Evolutionary conservation across 2,888 invertebrate genomes (phyloP), one percentile per base, ranked within the genome.

Genomic region (Enoplolaimus lenunculus): DNA sequence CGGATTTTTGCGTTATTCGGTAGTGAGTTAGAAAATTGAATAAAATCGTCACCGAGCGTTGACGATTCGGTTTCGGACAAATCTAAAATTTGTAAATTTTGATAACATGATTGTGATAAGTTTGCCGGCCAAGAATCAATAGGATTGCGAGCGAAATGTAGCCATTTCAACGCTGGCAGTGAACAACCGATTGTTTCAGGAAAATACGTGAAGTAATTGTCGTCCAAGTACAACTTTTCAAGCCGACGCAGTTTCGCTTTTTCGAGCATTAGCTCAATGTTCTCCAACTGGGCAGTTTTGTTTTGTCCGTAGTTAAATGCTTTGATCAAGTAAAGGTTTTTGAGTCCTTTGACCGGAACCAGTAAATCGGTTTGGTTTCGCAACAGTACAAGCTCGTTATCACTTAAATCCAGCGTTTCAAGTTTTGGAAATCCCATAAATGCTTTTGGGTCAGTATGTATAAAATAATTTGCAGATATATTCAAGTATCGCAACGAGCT

Each of bases 381-480:
- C 7, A 7, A 30, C 31, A 62, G 26, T 13, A n/a, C 13, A 7
- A 62, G 7, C n/a, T 62, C 64, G 31, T 62, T 62, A 30, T 62
- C 64, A 33, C 64, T 62, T 33, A 62, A 26, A 26, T 62, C 64
- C 26, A 62, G 26, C 7, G 31, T 62, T 33, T 62, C 64, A 16
- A 62, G 64, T 7, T 26, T 62, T 7, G 64, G 64, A 29, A 62
- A 30, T 13, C 64, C 64, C 30, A 13, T 26, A 7, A 62, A 26
- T 29, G 64, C 64, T 7, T n/a, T n/a, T 7, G 28, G 16, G n/a
- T 7, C 31, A 13, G 26, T 33, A n/a, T 7, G 7, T 7, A 62
- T n/a, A 26, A 67, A 67, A 67, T 67, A 67, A 29, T 67, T 67
- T 30, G 28, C 67, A 7, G 33, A 31, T 7, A 67, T n/a, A 31